Percentiles rank a stretch among this genome's conserved stretches.
Evolutionary conservation across 2,113 vertebrate genomes (phyloP).

Genomic region (Fregetta grallaria): DNA sequence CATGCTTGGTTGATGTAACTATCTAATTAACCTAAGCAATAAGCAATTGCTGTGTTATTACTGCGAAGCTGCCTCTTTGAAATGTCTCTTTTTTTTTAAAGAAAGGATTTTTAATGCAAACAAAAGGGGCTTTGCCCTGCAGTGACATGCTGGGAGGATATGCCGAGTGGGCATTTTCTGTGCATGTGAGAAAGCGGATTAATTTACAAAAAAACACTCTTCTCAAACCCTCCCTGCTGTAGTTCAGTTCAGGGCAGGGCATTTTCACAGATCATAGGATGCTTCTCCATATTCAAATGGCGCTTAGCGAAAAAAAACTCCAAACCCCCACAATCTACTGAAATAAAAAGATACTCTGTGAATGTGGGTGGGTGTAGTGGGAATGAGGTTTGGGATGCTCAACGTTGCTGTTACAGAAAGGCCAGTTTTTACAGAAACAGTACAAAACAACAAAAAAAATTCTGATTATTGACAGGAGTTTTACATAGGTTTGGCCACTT

Average conservation of each 20-base stretch:
- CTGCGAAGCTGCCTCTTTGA: neutral
- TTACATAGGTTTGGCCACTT: neutral
- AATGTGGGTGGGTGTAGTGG: neutral
- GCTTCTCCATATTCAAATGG: neutral
- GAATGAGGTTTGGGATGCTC: neutral
- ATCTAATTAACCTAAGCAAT: neutral
- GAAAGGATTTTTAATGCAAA: neutral
- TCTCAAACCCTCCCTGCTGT: neutral
- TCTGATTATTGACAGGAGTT: neutral
- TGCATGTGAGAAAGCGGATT: neutral
- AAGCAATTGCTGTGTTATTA: neutral
- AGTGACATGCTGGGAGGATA: neutral
- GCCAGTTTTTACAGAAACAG: neutral
- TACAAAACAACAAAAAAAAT: neutral
- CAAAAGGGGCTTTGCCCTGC: neutral
- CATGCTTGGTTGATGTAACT: neutral
- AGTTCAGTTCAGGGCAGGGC: neutral
- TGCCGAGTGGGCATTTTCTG: neutral
- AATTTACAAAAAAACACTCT: neutral
- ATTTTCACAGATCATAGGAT: neutral
- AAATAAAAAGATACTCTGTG: neutral
- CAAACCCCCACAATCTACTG: fast-evolving
- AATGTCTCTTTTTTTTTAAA: neutral
- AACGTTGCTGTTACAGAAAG: neutral
- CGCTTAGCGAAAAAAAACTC: neutral